These are phyloP conservation scores for Triops cancriformis DNA, from an alignment of 1,140 invertebrate species.

Conservation along the genomic window DNA sequence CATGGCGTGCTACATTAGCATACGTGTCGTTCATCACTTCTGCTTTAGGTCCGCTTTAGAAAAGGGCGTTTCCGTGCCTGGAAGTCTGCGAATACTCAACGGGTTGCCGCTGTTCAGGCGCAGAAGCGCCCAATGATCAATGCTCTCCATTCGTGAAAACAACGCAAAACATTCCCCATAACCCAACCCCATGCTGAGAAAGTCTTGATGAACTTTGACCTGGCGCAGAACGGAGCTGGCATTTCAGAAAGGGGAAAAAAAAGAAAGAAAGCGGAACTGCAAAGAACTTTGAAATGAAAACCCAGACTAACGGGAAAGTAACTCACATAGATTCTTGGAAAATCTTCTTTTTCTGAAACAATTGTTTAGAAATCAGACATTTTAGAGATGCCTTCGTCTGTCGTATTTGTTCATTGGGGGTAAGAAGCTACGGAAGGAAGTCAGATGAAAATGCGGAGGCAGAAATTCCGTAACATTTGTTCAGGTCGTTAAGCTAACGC, in stretches of 20 bases:
- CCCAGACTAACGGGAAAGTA: not conserved
- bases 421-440: not conserved
- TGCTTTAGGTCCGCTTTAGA: slow-evolving; percentile 10
- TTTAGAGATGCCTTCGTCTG: too few species aligned
- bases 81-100: slow-evolving; percentile 6
- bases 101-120: slow-evolving; percentile 7
- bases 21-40: not conserved
- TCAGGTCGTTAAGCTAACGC: not conserved
- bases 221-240: not conserved
- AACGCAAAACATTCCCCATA: not conserved
- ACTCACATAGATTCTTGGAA: not conserved
- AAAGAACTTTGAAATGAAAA: not conserved
- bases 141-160: not conserved
- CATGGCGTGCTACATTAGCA: slow-evolving; percentile 1
- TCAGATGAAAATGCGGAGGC: not conserved
- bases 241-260: not conserved
- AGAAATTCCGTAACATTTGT: not conserved
- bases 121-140: slow-evolving; percentile 8
- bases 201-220: not conserved
- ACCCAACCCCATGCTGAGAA: not conserved
- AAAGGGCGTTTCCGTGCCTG: not conserved
- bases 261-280: not conserved
- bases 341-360: not conserved
- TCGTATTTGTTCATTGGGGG: too few species aligned
- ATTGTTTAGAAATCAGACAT: not conserved